Conservation (phyloP, 2,113 vertebrate genomes). For the Pollachius pollachius region DNA sequence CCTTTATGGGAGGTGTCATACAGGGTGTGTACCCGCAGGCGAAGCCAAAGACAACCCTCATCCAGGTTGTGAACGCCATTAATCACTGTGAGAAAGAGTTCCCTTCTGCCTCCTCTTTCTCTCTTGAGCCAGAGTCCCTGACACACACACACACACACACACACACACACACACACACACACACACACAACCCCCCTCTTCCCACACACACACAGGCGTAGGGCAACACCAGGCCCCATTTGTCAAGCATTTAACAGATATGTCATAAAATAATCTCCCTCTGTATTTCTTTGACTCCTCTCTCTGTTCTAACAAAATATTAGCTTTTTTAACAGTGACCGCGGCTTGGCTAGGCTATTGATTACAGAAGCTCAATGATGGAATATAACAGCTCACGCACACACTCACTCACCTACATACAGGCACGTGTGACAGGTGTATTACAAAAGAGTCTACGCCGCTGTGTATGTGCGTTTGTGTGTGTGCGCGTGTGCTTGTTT, state of each 20-base stretch:
- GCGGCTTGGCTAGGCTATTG: neutral
- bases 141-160: neutral
- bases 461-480: neutral
- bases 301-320: neutral
- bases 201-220: neutral
- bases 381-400: neutral
- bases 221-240: neutral
- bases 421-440: slow-evolving; percentile 26
- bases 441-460: slow-evolving; percentile 28
- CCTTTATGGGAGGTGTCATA: neutral
- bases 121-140: neutral
- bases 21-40: neutral
- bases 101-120: neutral
- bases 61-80: neutral
- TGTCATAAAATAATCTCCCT: neutral
- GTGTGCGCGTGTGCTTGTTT: neutral
- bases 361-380: neutral
- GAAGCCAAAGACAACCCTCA: neutral
- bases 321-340: neutral
- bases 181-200: too few relatives aligned
- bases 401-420: neutral
- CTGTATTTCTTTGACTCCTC: neutral
- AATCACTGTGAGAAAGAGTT: slow-evolving; percentile 1
- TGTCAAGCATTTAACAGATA: neutral
- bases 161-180: too few relatives aligned